phyloP scores from a whole-genome alignment of 1,140 invertebrate genomes.

The Cydia amplana region DNA sequence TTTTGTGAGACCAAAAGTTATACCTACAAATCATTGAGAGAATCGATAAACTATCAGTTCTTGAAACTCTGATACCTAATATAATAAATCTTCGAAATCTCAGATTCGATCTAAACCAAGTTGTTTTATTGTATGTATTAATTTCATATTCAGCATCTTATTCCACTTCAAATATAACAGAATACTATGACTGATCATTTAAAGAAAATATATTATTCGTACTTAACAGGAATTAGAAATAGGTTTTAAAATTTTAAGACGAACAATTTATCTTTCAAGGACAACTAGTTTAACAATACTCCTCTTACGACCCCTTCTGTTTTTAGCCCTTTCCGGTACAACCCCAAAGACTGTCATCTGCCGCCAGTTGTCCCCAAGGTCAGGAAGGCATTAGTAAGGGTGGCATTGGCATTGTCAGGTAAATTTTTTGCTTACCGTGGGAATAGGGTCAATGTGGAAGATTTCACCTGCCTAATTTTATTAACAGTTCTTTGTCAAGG shows the following conservation, averaged over 20 bases:
- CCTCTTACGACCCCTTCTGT: not conserved
- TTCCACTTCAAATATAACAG: no score
- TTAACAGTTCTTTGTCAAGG: constrained; percentile 10
- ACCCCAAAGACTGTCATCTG: not conserved
- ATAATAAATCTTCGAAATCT: no score
- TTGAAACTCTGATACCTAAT: not conserved
- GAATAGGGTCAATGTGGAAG: constrained; percentile 22
- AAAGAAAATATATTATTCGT: no score
- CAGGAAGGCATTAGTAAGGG: not conserved
- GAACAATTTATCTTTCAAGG: not conserved
- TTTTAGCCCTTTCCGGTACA: constrained; percentile 9
- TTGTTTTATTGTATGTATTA: no score
- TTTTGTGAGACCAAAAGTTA: not conserved
- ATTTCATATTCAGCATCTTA: no score
- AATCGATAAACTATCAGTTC: not conserved
- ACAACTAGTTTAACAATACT: not conserved
- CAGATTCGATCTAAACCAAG: no score
- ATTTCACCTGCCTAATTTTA: constrained; percentile 26
- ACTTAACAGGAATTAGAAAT: not conserved
- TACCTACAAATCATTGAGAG: not conserved
- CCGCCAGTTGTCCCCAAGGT: constrained; percentile 21
- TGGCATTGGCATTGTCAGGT: constrained; percentile 26
- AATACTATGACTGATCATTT: no score
- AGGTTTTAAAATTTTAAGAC: not conserved
- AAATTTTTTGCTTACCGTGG: constrained; percentile 26